Evolutionary conservation across 2,113 vertebrate species (phyloP).

Genomic region (Gallinago jamesoni): DNA sequence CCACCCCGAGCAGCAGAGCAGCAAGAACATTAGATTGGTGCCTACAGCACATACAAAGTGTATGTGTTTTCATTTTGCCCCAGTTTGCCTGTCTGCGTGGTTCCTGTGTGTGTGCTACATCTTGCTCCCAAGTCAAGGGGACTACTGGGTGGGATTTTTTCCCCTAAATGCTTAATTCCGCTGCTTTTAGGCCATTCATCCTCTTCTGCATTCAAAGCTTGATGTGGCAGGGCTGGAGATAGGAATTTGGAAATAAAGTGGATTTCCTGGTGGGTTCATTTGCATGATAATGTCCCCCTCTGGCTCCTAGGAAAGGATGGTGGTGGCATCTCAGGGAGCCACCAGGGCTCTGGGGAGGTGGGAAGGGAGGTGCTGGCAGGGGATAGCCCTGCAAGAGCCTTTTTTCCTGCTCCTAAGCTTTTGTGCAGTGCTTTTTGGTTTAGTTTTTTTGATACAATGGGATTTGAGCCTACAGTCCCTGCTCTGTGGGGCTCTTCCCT

Average conservation of each 20-base stretch:
- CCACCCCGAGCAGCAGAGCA: not conserved
- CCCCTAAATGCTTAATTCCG: not conserved
- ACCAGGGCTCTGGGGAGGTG: not conserved
- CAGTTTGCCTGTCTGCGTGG: not conserved
- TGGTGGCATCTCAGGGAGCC: not conserved
- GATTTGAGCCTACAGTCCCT: not conserved
- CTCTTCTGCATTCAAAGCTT: not conserved
- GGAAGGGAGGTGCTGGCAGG: not conserved
- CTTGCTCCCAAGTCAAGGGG: not conserved
- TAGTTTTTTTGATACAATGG: not conserved
- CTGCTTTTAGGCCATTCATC: conserved; percentile 25
- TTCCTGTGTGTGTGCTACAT: not conserved
- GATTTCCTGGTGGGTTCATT: conserved; percentile 24
- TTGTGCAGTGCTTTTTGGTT: not conserved
- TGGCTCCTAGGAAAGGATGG: not conserved
- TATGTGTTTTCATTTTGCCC: not conserved
- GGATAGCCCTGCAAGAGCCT: not conserved
- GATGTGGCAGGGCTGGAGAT: not conserved
- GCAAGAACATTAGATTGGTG: not conserved
- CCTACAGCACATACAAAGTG: accelerated
- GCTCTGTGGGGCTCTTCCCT: not conserved
- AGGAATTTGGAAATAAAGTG: conserved; percentile 43
- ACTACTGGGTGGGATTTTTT: conserved; percentile 1
- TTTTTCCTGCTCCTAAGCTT: not conserved
- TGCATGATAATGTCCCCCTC: conserved; percentile 22